Base-by-base conservation (phyloP, 2,888 invertebrate species). In the Athripsodes cinereus region DNA sequence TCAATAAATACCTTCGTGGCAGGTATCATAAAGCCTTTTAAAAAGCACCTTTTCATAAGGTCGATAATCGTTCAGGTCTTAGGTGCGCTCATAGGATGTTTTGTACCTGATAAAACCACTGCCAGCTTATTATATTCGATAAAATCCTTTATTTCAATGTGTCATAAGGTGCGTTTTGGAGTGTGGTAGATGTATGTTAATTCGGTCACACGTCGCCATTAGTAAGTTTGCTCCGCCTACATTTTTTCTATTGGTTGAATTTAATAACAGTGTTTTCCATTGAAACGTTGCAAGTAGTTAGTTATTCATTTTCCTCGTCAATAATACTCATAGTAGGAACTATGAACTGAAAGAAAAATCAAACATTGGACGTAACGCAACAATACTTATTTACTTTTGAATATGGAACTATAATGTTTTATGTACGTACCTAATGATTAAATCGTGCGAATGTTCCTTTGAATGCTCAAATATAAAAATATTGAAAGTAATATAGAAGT, bases 191-290 rank as follows among this genome's bases (percentile, higher is more conserved):
- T 20, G 22, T 26, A 34, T 20, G 20, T 34, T 22, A 21, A 46
- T 53, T 31, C 22, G 22, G 49, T 51, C 22, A 47, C 55, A 47
- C 55, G 63, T 61, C 63, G 63, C 61, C 63, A 63, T 63, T 55
- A 46, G 31, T 55, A 48, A 40, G 20, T 20, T 35, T 19, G 58
- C 63, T 48, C 61, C 63, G 63, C 63, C 63, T 44, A 54, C 57
- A 49, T 46, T 61, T 59, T 55, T 62, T 59, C 60, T 58, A 62
- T 62, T 62, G 62, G 62, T 52, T 55, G 57, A 35, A 26, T 26
- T 26, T 6, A 26, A 44, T 44, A 18, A 44, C 5, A 13, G 44
- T 44, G 18, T 44, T 44, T 44, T 44, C 44, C 44, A 44, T 26
- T 26, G 26, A 26, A 26, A 6, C 26, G 10, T 10, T 6, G 10